Evolutionary conservation across 2,113 vertebrate genomes (phyloP).

Genomic region (Seriola quinqueradiata): DNA sequence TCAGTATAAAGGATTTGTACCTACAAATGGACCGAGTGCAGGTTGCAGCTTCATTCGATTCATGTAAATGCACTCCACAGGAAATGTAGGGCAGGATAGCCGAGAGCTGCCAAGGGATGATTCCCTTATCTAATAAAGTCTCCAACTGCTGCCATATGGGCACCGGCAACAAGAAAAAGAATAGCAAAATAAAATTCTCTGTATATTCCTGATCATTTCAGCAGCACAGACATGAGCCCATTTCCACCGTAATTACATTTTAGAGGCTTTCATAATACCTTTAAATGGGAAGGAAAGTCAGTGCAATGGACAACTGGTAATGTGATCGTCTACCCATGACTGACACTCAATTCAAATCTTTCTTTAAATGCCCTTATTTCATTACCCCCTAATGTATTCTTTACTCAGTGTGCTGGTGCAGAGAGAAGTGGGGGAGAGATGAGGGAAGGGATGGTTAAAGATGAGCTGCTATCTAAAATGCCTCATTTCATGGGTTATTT

Average conservation of each 20-base stretch:
- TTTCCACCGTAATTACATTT: conserved; percentile 63
- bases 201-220: conserved; percentile 35
- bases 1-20: conserved; percentile 32
- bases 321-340: conserved; percentile 69
- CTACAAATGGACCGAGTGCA: conserved; percentile 40
- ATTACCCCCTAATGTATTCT: conserved; percentile 70
- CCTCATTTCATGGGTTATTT: conserved; percentile 60
- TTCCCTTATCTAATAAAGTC: conserved; percentile 41
- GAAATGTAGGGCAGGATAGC: conserved; percentile 41
- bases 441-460: conserved; percentile 30
- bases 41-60: conserved; percentile 40
- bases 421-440: conserved; percentile 38
- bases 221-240: conserved; percentile 38
- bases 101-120: conserved; percentile 22
- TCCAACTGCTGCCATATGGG: background rate
- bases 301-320: conserved; percentile 61
- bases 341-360: conserved; percentile 70
- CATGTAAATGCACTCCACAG: conserved; percentile 36
- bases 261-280: conserved; percentile 52
- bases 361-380: conserved; percentile 72
- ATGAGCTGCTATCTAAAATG: conserved; percentile 52
- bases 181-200: conserved; percentile 26
- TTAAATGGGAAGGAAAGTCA: conserved; percentile 63
- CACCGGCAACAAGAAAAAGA: background rate
- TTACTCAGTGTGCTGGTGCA: conserved; percentile 51